phyloP scores from a whole-genome alignment of 1,140 invertebrate genomes.

The Meloidogyne chitwoodi region DNA sequence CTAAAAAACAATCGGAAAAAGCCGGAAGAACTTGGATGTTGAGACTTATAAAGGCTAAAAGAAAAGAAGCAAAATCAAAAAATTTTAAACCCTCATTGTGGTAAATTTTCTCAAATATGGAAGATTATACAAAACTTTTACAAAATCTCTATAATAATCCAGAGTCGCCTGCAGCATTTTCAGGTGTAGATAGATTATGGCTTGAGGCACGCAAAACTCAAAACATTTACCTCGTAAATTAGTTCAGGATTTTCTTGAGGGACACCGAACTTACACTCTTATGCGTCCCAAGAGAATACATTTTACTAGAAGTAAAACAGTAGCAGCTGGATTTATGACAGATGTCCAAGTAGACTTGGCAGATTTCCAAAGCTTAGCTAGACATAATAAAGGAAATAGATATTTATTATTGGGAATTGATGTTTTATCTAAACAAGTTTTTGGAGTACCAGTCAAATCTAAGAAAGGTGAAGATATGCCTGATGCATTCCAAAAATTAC shows the following conservation, averaged over 20 bases:
- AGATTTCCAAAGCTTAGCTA: neutral
- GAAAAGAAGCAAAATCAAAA: no score
- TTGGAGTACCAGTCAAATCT: neutral
- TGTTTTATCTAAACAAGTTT: neutral
- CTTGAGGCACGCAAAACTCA: neutral
- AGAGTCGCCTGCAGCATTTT: slow-evolving; percentile 13
- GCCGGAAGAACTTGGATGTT: neutral
- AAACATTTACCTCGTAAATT: neutral
- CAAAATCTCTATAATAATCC: slow-evolving; percentile 18
- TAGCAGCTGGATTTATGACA: slow-evolving; percentile 12
- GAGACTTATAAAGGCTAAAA: no score
- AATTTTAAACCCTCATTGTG: no score
- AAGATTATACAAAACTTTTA: slow-evolving; percentile 6
- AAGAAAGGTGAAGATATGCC: slow-evolving; percentile 12
- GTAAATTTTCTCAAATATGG: no score
- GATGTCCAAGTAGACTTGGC: slow-evolving; percentile 16
- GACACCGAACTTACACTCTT: neutral
- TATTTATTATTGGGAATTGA: neutral
- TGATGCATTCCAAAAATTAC: slow-evolving; percentile 18
- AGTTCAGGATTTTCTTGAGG: neutral
- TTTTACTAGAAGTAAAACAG: neutral
- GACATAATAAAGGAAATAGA: neutral
- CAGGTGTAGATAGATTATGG: slow-evolving; percentile 15
- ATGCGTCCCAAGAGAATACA: neutral
- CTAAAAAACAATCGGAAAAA: neutral